Percentiles rank a stretch among this genome's conserved stretches.
These are phyloP conservation scores for Perizoma affinitatum DNA, from an alignment of 2,888 invertebrate species.

Conservation along the genomic window DNA sequence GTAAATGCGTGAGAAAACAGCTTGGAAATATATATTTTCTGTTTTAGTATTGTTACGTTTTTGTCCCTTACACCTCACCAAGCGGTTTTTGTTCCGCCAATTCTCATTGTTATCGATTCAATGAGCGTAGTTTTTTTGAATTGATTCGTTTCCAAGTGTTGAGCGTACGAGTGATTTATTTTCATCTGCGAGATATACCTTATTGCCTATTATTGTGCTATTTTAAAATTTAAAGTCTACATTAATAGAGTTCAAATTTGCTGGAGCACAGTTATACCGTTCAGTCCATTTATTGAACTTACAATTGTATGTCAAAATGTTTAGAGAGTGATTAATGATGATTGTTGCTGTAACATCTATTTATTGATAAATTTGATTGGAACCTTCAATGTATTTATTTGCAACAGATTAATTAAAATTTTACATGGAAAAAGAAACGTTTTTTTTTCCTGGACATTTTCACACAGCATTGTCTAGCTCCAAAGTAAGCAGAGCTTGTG, in stretches of 20 bases:
- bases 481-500: too few species aligned
- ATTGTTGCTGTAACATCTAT: slow-evolving; percentile 31
- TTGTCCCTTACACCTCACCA: slow-evolving; percentile 43
- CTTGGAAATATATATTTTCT: background rate
- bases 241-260: slow-evolving; percentile 16
- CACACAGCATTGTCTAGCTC: too few species aligned
- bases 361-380: slow-evolving; percentile 34
- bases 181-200: slow-evolving; percentile 48
- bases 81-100: slow-evolving; percentile 69
- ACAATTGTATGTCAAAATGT: slow-evolving; percentile 59
- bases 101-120: slow-evolving; percentile 79
- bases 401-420: slow-evolving; percentile 11
- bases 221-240: background rate
- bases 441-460: too few species aligned
- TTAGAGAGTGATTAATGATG: slow-evolving; percentile 56
- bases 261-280: slow-evolving; percentile 21
- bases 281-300: slow-evolving; percentile 38
- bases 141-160: slow-evolving; percentile 72
- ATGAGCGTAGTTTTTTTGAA: slow-evolving; percentile 74
- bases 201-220: background rate
- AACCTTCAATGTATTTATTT: slow-evolving; percentile 17
- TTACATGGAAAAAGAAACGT: too few species aligned
- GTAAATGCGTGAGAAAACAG: too few species aligned
- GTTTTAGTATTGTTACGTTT: slow-evolving; percentile 5
- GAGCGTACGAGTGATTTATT: slow-evolving; percentile 78